These are phyloP conservation scores for Carcina quercana DNA, from an alignment of 2,888 invertebrate genomes.

Conservation along the genomic window DNA sequence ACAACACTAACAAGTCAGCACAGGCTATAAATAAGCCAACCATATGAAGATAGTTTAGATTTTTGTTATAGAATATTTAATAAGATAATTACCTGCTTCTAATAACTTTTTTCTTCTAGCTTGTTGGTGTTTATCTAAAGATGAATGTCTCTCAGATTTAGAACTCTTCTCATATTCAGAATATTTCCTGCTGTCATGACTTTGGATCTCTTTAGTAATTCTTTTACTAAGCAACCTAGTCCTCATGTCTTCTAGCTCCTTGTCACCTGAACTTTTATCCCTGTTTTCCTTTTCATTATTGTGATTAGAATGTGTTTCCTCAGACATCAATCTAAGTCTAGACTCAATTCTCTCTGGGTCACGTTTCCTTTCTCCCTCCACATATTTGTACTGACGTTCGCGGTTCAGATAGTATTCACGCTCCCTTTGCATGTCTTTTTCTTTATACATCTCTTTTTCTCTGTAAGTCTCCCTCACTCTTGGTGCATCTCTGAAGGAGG, in stretches of 20 bases:
- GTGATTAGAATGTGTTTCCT: slow-evolving; percentile 49
- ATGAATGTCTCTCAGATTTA: slow-evolving; percentile 50
- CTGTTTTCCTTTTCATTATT: slow-evolving; percentile 67
- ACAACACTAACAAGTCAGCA: too few relatives aligned
- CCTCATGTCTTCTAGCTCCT: slow-evolving; percentile 83
- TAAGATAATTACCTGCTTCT: slow-evolving; percentile 75
- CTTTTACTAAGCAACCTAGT: slow-evolving; percentile 81
- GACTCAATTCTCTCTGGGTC: slow-evolving; percentile 58
- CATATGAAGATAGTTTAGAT: too few relatives aligned
- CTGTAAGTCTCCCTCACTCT: slow-evolving; percentile 45
- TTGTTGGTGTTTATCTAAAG: slow-evolving; percentile 66
- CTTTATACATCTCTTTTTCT: slow-evolving; percentile 46
- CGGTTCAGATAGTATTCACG: slow-evolving; percentile 44
- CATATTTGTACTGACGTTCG: slow-evolving; percentile 55
- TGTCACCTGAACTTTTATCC: slow-evolving; percentile 66
- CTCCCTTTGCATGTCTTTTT: slow-evolving; percentile 49
- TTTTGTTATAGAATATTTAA: not conserved
- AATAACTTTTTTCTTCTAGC: slow-evolving; percentile 80
- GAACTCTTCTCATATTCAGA: slow-evolving; percentile 65
- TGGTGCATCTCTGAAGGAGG: slow-evolving; percentile 31
- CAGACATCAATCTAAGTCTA: slow-evolving; percentile 49
- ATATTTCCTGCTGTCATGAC: slow-evolving; percentile 45
- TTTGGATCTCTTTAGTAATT: slow-evolving; percentile 78
- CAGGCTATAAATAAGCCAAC: too few relatives aligned
- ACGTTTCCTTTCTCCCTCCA: slow-evolving; percentile 51